These are phyloP conservation scores for Drosophila picticornis DNA, from an alignment of 2,888 invertebrate species.

Conservation along the genomic window DNA sequence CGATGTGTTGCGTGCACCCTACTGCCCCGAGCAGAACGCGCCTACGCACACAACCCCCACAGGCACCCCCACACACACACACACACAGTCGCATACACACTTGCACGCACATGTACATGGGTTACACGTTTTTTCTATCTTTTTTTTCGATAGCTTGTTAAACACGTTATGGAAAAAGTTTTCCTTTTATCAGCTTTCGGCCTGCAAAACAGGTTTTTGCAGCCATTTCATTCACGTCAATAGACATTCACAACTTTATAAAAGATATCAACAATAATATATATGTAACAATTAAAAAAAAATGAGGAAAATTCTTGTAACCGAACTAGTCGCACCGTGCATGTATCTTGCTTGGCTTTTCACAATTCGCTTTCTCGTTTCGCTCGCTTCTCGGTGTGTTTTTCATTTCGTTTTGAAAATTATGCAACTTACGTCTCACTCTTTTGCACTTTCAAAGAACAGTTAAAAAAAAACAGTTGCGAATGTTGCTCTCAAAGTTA, in stretches of 20 bases:
- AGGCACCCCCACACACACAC: constrained; percentile 16
- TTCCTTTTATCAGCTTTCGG: constrained; percentile 1
- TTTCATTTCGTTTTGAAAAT: constrained; percentile 40
- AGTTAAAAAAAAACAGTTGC: constrained; percentile 46
- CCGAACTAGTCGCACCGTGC: constrained; percentile 8
- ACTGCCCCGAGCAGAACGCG: constrained; percentile 25
- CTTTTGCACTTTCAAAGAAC: constrained; percentile 66
- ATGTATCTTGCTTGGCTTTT: constrained; percentile 19
- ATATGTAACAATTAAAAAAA: background rate
- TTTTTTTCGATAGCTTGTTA: constrained; percentile 20
- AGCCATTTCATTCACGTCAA: background rate
- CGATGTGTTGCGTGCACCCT: constrained; percentile 31
- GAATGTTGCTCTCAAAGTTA: constrained; percentile 2
- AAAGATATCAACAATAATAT: background rate
- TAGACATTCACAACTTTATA: constrained; percentile 8
- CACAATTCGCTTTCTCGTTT: constrained; percentile 21
- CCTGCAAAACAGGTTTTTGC: background rate
- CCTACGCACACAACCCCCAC: constrained; percentile 38
- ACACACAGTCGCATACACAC: constrained; percentile 1
- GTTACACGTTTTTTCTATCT: constrained; percentile 46
- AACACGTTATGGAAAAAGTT: constrained; percentile 42
- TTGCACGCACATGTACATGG: constrained; percentile 16
- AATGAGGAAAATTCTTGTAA: constrained; percentile 4
- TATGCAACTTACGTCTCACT: constrained; percentile 84
- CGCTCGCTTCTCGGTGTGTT: constrained; percentile 14